Base-by-base conservation (phyloP, 2,888 invertebrate species). In the Ceramica pisi region DNA sequence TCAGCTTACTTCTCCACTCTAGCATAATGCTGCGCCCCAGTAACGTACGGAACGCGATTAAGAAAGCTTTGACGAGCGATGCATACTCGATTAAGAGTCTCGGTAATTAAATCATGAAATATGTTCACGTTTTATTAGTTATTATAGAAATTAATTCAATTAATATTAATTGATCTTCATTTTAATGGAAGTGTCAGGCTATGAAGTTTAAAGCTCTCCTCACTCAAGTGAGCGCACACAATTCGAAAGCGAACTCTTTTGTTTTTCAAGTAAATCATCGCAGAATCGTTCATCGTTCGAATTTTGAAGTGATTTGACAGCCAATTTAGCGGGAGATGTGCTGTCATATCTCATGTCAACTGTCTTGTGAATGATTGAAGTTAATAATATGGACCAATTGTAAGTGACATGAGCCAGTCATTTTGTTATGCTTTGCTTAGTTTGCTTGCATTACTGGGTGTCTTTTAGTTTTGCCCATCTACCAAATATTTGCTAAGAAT, bases 51-150 rank as follows among this genome's bases (percentile, higher is more conserved):
- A 90, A 90, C 82, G 68, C 85, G 88, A 91, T 92, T 91, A 92
- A 78, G 86, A 85, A 86, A 87, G 87, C 92, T 91, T 89, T 89
- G 92, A 91, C 83, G 81, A 86, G 83, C 81, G 78, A 77, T 83
- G 74, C 77, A 75, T 84, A 90, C 86, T 87, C 80, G 76, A 89
- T 90, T 88, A 89, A 74, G 69, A 67, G 57, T 81, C 65, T 77
- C 80, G 68, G 80, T 84, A 81, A 78, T 74, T 53, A 64, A 74
- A 74, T 80, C 8, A 57, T 65, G 12, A 80, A 74, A 78, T 78
- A 83, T 72, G 76, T 66, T 66, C 44, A 64, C 73, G 59, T 77
- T 73, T 71, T 77, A 81, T 76, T 78, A 76, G 67, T 55, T 61
- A 75, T 57, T 38, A 66, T 23, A 65, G 65, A 44, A 65, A 50